Evolutionary conservation across 2,888 invertebrate genomes (phyloP).

Genomic region (Macrophya annulata): DNA sequence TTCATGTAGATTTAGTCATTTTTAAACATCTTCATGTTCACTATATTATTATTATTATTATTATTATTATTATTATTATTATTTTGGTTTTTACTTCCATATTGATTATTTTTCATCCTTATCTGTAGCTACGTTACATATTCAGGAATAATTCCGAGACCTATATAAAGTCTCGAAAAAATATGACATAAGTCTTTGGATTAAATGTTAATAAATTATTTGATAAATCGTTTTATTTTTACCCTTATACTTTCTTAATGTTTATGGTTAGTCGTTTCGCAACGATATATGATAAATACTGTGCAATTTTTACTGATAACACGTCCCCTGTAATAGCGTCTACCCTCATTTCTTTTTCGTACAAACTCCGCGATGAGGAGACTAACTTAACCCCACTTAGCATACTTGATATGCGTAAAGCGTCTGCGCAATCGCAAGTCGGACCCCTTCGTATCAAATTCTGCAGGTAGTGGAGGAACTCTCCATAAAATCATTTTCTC

Average conservation of each 20-base stretch:
- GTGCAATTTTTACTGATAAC: not conserved
- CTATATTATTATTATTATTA: not conserved
- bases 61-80: too few relatives aligned
- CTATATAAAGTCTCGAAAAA: not conserved
- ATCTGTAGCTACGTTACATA: not conserved
- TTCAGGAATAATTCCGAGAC: not conserved
- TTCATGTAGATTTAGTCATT: too few relatives aligned
- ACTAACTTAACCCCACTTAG: not conserved
- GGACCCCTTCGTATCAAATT: not conserved
- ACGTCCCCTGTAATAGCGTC: not conserved
- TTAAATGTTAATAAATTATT: not conserved
- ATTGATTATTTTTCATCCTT: not conserved
- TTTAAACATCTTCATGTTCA: not conserved
- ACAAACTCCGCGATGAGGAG: not conserved
- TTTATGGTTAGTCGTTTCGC: not conserved
- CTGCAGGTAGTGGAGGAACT: not conserved
- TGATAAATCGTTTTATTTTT: not conserved
- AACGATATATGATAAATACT: not conserved
- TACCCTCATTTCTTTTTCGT: conserved; percentile 6
- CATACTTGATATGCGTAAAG: not conserved
- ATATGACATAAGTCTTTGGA: not conserved
- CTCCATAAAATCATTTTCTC: not conserved
- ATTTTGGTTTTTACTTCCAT: not conserved
- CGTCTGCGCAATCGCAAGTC: not conserved
- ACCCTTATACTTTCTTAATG: too few relatives aligned